phyloP scores from a whole-genome alignment of 2,888 invertebrate species.

The Strigamia transsilvanica region DNA sequence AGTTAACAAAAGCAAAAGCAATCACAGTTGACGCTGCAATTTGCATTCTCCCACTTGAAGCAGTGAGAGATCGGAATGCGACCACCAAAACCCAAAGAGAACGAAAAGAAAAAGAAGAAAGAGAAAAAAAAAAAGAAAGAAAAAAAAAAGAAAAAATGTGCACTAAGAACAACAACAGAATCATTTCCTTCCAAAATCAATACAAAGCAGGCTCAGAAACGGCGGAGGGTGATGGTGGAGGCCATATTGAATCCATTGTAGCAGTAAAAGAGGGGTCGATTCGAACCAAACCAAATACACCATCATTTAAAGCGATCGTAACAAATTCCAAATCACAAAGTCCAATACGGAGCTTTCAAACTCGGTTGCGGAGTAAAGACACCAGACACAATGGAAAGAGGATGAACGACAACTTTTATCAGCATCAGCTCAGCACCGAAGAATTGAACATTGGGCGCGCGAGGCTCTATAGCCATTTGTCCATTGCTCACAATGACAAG shows the following conservation, averaged over 20 bases:
- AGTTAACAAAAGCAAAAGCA: constrained; percentile 32
- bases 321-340: constrained; percentile 20
- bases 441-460: constrained; percentile 6
- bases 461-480: constrained; percentile 12
- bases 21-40: constrained; percentile 44
- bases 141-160: neutral
- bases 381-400: constrained; percentile 20
- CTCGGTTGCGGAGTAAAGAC: constrained; percentile 14
- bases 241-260: constrained; percentile 28
- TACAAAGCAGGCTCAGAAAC: constrained; percentile 7
- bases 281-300: constrained; percentile 15
- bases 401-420: constrained; percentile 20
- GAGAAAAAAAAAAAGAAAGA: neutral
- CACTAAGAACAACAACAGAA: constrained; percentile 26
- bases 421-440: constrained; percentile 20
- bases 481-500: constrained; percentile 43
- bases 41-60: constrained; percentile 23
- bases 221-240: neutral
- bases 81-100: constrained; percentile 8
- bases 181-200: constrained; percentile 44
- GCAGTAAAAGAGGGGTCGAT: constrained; percentile 18
- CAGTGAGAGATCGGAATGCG: constrained; percentile 32
- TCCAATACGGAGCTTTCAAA: constrained; percentile 20
- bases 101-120: neutral
- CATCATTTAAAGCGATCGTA: constrained; percentile 15